Evolutionary conservation across 2,113 vertebrate species (phyloP), one percentile per base, ranked within the genome.

Genomic region (Anoura caudifer): DNA sequence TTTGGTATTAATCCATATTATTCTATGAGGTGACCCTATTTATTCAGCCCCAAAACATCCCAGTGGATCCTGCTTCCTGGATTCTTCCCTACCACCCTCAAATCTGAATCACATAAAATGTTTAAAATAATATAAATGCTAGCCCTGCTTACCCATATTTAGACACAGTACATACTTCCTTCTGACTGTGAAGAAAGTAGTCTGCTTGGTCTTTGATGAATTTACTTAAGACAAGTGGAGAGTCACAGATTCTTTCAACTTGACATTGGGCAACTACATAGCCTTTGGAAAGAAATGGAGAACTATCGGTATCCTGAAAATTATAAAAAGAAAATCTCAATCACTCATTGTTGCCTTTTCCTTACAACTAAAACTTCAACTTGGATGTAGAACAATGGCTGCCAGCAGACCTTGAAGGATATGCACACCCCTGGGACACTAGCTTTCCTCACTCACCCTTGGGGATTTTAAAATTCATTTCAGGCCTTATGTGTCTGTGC

Each of bases 141-240:
- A 81, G 24, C 36, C 85, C 36, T 77, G 4, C 7, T 91, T 94
- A 69, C 50, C 81, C 24, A 96, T 38, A 95, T 87, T 95, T 91
- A 83, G 91, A 75, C 11, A 89, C 1, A 77, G 59, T 36, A 41
- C 4, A 75, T 86, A 26, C 22, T 82, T 97, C 31, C 31, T 88
- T 89, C 45, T 79, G 22, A 31, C 54, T 26, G 65, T 86, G 1
- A 52, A 87, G 16, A 38, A 85, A 69, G 24, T 2, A 52, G 24
- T 47, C 65, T 41, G 43, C 38, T 56, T 61, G 59, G 43, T 80
- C 59, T 41, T 92, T 96, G 83, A 90, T 80, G 47, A 95, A 87
- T 6, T 73, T 82, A 88, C 41, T 72, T 91, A 81, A 81, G 20
- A 94, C 19, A 90, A 9, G 38, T 17, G 1, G 8, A 4, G 17